Evolutionary conservation across 2,888 invertebrate species (phyloP).

Genomic region (Sialis lutaria): DNA sequence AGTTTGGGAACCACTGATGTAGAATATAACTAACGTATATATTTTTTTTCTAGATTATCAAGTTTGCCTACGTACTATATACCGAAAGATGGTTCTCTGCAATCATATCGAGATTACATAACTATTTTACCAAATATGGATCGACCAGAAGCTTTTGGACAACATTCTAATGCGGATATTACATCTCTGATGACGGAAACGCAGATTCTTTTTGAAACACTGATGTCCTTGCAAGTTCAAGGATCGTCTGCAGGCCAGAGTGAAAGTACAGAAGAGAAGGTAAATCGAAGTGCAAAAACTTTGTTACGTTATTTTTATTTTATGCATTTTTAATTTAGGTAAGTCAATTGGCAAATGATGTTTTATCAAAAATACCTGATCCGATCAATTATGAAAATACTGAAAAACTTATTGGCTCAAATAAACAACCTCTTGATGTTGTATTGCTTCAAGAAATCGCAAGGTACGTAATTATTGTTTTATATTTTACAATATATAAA

Average conservation of each 20-base stretch:
- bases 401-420: constrained; percentile 51
- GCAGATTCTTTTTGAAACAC: constrained; percentile 53
- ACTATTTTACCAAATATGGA: constrained; percentile 60
- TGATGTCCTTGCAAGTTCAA: constrained; percentile 61
- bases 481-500: neutral
- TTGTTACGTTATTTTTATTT: neutral
- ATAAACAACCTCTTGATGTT: constrained; percentile 65
- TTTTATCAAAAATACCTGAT: constrained; percentile 50
- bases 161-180: constrained; percentile 81
- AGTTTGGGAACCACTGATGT: too few relatives aligned
- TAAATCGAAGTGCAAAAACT: constrained; percentile 14
- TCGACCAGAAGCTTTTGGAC: constrained; percentile 76
- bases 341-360: constrained; percentile 47
- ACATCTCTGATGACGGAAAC: constrained; percentile 71
- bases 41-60: constrained; percentile 39
- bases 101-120: constrained; percentile 67
- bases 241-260: constrained; percentile 32
- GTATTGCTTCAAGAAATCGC: constrained; percentile 65
- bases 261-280: constrained; percentile 54
- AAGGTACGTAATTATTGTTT: constrained; percentile 13
- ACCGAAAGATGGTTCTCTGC: constrained; percentile 64
- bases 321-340: constrained; percentile 27
- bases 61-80: constrained; percentile 60
- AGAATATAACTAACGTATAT: neutral
- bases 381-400: constrained; percentile 63